Base-by-base conservation (phyloP, 2,888 invertebrate genomes). In the Galerucella nymphaeae region DNA sequence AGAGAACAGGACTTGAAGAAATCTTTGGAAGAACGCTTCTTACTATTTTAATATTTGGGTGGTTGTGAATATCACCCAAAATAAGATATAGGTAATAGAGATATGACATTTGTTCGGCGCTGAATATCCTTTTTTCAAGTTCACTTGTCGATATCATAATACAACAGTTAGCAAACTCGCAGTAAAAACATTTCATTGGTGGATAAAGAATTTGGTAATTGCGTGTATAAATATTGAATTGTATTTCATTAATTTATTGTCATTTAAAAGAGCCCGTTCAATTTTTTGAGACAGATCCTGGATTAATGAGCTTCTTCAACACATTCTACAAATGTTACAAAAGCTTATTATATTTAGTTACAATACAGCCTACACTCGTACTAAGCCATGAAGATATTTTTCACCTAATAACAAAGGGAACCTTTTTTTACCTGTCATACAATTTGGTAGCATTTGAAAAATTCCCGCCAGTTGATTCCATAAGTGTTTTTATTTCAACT, bases 271-370 rank as follows among this genome's bases (percentile, higher is more conserved):
- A n/a, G 50, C n/a, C 13, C 8, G n/a, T n/a, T 50, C 8, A 8
- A 14, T 5, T 50, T n/a, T 16, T 13, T 16, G 5, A 50, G 5
- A 50, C n/a, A n/a, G 14, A 8, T 11, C 70, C 70, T 76, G 71
- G 76, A 75, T 70, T 76, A 70, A 74, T 71, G 71, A 65, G 45
- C 14, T 23, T n/a, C 42, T 61, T 50, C 50, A 42, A 66, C 70
- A 72, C 66, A 73, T 20, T 74, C 72, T 74, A 76, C 74, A 48
- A 57, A 62, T 65, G 50, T 66, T 72, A 73, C 75, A 73, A 68
- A 75, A 76, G 75, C 75, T 70, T 71, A 70, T 50, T 64, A 53
- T 70, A 16, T 70, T 64, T 57, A 68, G 50, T 70, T 66, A 73
- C 73, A 75, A 50, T 73, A 73, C 73, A 75, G 76, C 75, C 75